Evolutionary conservation across 2,888 invertebrate species (phyloP).

Genomic region (Cyaniris semiargus): DNA sequence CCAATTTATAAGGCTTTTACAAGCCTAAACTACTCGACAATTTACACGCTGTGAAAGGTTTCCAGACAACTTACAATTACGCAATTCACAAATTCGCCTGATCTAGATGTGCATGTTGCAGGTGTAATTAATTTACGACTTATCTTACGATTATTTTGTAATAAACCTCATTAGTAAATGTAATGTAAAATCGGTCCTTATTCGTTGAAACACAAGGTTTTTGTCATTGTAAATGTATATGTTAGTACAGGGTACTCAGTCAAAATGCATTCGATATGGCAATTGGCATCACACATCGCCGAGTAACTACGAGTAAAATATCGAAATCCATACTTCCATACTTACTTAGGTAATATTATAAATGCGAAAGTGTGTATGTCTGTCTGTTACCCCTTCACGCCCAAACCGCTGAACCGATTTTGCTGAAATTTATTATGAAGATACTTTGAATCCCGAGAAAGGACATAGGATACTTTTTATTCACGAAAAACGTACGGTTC

Average conservation of each 20-base stretch:
- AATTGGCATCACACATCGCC: too few species aligned
- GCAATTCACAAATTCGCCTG: slow-evolving; percentile 1
- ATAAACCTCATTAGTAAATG: neutral
- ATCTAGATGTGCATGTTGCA: slow-evolving; percentile 23
- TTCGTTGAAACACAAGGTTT: neutral
- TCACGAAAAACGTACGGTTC: too few species aligned
- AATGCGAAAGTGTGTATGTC: too few species aligned
- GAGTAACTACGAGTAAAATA: too few species aligned
- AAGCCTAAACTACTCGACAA: neutral
- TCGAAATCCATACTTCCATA: too few species aligned
- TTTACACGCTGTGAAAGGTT: neutral
- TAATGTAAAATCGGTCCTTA: neutral
- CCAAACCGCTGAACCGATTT: too few species aligned
- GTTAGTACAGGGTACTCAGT: neutral
- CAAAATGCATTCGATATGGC: too few species aligned
- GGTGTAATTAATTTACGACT: slow-evolving; percentile 7
- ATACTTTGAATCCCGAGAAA: too few species aligned
- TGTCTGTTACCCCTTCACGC: too few species aligned
- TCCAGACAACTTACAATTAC: neutral
- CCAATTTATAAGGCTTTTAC: neutral
- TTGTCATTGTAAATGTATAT: neutral
- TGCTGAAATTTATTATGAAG: too few species aligned
- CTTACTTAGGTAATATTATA: too few species aligned
- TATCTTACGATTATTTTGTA: slow-evolving; percentile 21
- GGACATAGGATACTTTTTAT: too few species aligned